These are phyloP conservation scores for Sminthurides aquaticus DNA, from an alignment of 2,888 invertebrate species.

Conservation along the genomic window DNA sequence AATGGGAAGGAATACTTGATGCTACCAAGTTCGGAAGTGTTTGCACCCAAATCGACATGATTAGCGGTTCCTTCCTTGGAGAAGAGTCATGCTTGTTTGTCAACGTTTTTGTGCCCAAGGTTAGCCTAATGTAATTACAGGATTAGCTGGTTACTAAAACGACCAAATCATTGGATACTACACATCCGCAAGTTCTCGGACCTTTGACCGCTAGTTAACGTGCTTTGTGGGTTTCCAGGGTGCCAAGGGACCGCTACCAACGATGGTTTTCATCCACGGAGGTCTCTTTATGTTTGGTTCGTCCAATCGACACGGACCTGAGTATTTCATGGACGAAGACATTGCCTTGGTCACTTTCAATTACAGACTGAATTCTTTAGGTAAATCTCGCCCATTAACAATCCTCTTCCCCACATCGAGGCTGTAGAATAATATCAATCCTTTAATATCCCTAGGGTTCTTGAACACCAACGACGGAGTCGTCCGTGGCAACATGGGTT, in stretches of 20 bases:
- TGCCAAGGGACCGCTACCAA: background rate
- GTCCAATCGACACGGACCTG: background rate
- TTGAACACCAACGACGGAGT: conserved; percentile 17
- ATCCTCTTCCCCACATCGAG: background rate
- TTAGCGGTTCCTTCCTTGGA: conserved; percentile 1
- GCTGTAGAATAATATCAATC: background rate
- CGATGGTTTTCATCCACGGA: conserved; percentile 14
- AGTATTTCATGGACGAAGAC: conserved; percentile 14
- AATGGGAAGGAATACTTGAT: conserved; percentile 4
- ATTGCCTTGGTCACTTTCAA: conserved; percentile 8
- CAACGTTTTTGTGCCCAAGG: conserved; percentile 11
- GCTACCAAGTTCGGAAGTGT: background rate
- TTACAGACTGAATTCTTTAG: conserved; percentile 19
- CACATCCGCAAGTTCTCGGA: too few relatives aligned
- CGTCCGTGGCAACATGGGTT: conserved; percentile 6
- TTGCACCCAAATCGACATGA: conserved; percentile 1
- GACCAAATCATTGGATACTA: too few relatives aligned
- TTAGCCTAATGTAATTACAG: too few relatives aligned
- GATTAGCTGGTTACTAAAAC: too few relatives aligned
- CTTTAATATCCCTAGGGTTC: too few relatives aligned
- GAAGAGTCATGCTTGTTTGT: background rate
- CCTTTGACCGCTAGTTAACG: too few relatives aligned
- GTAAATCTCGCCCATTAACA: background rate
- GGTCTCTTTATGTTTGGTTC: conserved; percentile 10
- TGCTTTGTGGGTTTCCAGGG: background rate